Conservation (phyloP, 2,797 vertebrate species). For the Amblyraja radiata region DNA sequence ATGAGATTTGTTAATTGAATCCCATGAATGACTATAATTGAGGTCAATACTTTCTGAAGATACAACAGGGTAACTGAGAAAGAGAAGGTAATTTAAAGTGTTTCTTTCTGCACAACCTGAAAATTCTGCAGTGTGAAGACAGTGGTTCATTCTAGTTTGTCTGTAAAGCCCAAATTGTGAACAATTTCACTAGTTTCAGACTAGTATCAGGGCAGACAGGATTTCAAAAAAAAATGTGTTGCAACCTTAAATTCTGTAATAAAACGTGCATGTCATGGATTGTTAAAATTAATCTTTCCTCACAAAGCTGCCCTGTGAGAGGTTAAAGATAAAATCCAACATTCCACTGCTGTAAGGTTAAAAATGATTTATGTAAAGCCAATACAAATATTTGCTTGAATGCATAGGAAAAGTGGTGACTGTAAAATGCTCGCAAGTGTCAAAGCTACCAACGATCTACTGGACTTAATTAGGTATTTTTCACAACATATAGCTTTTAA, state of each 20-base stretch:
- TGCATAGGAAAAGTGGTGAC: neutral
- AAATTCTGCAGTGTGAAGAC: neutral
- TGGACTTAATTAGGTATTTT: neutral
- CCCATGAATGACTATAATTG: no score
- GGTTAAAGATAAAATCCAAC: neutral
- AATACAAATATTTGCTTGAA: constrained; percentile 7
- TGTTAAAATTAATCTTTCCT: neutral
- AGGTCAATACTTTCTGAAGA: neutral
- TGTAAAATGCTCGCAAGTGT: neutral
- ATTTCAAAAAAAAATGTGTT: neutral
- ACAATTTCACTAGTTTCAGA: neutral
- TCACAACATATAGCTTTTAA: constrained; percentile 1
- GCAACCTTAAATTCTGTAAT: neutral
- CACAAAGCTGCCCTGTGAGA: neutral
- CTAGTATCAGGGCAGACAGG: neutral
- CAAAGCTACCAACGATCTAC: neutral
- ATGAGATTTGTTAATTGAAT: no score
- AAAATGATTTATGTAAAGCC: constrained; percentile 22
- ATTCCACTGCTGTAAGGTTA: neutral
- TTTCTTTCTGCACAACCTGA: no score
- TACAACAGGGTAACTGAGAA: neutral
- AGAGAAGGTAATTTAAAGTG: neutral
- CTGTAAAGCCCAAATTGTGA: neutral
- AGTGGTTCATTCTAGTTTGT: neutral
- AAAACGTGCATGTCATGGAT: neutral